Conservation (phyloP, 2,113 vertebrate genomes). For the Oryzias celebensis region DNA sequence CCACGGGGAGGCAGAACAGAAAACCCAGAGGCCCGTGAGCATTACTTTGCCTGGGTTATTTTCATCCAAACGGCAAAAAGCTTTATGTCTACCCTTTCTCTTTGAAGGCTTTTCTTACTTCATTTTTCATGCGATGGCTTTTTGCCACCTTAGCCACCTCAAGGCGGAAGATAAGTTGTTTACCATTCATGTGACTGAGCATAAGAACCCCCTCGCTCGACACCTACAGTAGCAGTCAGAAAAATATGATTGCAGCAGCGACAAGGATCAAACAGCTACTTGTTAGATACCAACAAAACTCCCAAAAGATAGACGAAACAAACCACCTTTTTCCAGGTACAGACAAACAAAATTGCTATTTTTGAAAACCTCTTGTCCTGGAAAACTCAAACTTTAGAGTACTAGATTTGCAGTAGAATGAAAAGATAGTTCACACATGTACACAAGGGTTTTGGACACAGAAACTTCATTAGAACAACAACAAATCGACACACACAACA, state of each 20-base stretch:
- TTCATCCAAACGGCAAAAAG: slow-evolving; percentile 13
- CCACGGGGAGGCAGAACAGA: slow-evolving; percentile 11
- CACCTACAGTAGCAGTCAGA: slow-evolving; percentile 3
- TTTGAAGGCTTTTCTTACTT: background rate
- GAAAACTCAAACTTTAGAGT: no score
- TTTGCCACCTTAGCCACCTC: slow-evolving; percentile 16
- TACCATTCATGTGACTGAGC: slow-evolving; percentile 18
- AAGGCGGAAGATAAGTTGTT: slow-evolving; percentile 23
- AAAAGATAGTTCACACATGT: background rate
- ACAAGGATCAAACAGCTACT: background rate
- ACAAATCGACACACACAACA: no score
- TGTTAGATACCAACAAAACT: background rate
- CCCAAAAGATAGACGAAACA: background rate
- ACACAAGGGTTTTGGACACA: no score
- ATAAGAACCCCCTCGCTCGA: background rate
- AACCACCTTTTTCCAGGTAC: background rate
- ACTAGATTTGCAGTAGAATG: no score
- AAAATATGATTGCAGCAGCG: no score
- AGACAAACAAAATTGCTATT: background rate
- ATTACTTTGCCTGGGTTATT: slow-evolving; percentile 25
- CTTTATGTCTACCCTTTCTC: slow-evolving; percentile 2
- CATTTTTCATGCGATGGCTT: slow-evolving; percentile 21
- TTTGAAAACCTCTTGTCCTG: background rate
- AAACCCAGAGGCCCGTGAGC: slow-evolving; percentile 6
- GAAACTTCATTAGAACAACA: no score